Evolutionary conservation across 2,888 invertebrate genomes (phyloP), one percentile per base, ranked within the genome.

Genomic region (Osmoderma eremita): DNA sequence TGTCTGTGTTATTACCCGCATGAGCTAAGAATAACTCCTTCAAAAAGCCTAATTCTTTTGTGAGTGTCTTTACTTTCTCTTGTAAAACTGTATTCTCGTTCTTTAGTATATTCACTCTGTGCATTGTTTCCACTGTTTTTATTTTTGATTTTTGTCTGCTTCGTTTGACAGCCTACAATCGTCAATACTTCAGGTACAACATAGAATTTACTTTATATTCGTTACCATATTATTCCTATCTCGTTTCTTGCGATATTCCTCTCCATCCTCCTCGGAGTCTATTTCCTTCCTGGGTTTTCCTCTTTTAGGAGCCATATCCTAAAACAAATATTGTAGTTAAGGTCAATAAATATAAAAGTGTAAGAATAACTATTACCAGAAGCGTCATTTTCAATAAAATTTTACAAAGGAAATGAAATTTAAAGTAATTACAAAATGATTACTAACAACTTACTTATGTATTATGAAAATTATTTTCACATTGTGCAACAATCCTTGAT

Each of bases 1-100:
- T 84, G 70, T 81, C 79, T 6, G 83, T 82, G 68, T 84, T 80
- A 67, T 86, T 88, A 75, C 92, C 90, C 39, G 93, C 92, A 78
- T 93, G 92, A 3, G 92, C 91, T 70, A 93, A 81, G 77, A 94
- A 92, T 63, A 94, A 82, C 77, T 93, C 92, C 80, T 93, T 93
- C 8, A 94, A 82, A 76, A 93, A 91, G 50, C 90, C 88, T 20
- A 94, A 81, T 78, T 94, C 93, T 78, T 92, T 91, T 10, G 91
- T 90, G n/a, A 93, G 83, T 65, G 90, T 89, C 77, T 91, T 91
- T 1, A 93, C 92, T 80, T 92, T 92, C 75, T 92, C 91, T 78
- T 93, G 91, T 24, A 94, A 81, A 75, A 90, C 86, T 78, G 91
- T 91, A 79, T 93, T 94, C 78, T 94, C 93, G 6, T 87, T 88